A percentile compares a stretch with the other conserved stretches of the same genome.
Conservation (phyloP, 1,140 invertebrate species). For the Megalopta genalis region DNA sequence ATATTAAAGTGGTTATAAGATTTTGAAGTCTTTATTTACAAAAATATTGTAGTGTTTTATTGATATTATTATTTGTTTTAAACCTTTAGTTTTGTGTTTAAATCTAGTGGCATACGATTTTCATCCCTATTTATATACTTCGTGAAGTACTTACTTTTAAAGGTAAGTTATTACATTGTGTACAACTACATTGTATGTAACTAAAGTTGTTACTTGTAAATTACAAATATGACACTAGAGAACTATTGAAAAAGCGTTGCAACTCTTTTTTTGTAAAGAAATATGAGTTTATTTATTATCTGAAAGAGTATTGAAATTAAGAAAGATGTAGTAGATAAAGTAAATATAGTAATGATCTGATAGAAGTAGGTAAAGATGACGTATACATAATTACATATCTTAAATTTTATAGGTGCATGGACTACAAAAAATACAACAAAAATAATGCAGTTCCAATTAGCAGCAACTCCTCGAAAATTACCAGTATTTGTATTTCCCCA, state of each 20-base stretch:
- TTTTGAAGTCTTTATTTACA: not conserved
- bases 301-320: not conserved
- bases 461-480: conserved; percentile 78
- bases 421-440: conserved; percentile 26
- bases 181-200: not conserved
- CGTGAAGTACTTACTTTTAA: not conserved
- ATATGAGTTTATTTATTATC: not conserved
- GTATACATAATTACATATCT: conserved; percentile 53
- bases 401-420: conserved; percentile 68
- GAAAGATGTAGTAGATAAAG: not conserved
- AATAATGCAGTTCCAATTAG: conserved; percentile 70
- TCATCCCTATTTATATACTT: not conserved
- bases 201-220: not conserved
- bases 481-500: conserved; percentile 92
- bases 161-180: conserved; percentile 26
- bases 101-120: not conserved
- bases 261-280: not conserved
- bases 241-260: not conserved
- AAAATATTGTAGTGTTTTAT: not conserved
- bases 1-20: not conserved
- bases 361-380: conserved; percentile 3
- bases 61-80: not conserved
- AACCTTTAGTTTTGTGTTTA: not conserved
- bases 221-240: not conserved
- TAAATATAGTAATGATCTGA: not conserved